Conservation (phyloP, 2,113 vertebrate genomes). For the Gobius niger region DNA sequence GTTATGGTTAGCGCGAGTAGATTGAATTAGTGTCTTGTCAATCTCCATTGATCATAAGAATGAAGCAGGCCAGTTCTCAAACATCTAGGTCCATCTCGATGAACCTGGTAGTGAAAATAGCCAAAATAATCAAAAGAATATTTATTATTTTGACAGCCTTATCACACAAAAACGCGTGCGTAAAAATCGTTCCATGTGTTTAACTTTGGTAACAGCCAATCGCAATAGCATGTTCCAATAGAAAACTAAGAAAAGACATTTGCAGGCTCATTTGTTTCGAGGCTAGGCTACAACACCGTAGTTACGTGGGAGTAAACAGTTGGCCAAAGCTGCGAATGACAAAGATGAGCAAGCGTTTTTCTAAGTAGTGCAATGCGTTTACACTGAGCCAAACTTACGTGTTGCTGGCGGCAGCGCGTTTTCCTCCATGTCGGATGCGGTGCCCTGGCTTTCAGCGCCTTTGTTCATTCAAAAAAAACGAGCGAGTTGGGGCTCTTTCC, state of each 20-base stretch:
- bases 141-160: no score
- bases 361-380: not conserved
- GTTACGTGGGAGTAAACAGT: not conserved
- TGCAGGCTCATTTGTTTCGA: no score
- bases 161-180: no score
- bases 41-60: not conserved
- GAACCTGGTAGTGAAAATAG: no score
- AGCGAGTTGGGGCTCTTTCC: slow-evolving; percentile 51
- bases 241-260: no score
- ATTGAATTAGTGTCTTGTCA: not conserved
- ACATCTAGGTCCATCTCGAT: no score
- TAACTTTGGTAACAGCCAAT: no score
- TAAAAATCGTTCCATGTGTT: no score
- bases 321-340: slow-evolving; percentile 14
- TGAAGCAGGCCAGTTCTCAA: not conserved
- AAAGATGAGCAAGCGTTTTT: slow-evolving; percentile 17
- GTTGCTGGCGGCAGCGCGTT: slow-evolving; percentile 43
- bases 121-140: no score
- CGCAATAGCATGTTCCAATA: no score
- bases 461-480: slow-evolving; percentile 62
- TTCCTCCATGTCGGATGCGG: slow-evolving; percentile 59
- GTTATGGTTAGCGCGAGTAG: no score
- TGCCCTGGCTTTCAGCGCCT: slow-evolving; percentile 55
- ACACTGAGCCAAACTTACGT: slow-evolving; percentile 63
- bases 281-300: not conserved